A percentile compares a stretch with the other conserved stretches of the same genome.
These are phyloP conservation scores for Nasua narica DNA, from an alignment of 2,797 vertebrate species.

Conservation along the genomic window DNA sequence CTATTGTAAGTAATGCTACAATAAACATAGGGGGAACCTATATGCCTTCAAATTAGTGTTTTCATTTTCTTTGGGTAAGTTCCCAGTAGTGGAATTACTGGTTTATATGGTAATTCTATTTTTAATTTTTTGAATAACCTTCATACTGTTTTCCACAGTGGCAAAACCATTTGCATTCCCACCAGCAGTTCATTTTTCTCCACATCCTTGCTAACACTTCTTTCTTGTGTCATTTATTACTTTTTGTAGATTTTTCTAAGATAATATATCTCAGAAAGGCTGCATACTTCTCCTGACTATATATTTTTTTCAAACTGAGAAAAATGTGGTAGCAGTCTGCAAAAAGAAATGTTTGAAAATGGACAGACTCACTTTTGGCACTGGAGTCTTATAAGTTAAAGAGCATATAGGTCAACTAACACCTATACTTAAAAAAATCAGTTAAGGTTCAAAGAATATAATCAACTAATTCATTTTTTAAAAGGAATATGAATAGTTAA, in stretches of 20 bases:
- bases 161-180: background rate
- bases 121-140: background rate
- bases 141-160: background rate
- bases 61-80: background rate
- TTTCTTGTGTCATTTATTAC: background rate
- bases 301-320: constrained; percentile 38
- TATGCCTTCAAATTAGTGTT: background rate
- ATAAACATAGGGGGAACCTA: too few relatives aligned
- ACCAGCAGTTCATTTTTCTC: background rate
- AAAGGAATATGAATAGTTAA: background rate
- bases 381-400: constrained; percentile 1
- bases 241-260: background rate
- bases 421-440: background rate
- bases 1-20: too few relatives aligned
- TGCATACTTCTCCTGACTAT: constrained; percentile 1
- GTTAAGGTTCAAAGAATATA: background rate
- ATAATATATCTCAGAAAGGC: background rate
- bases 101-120: background rate
- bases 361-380: background rate
- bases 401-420: background rate
- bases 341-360: constrained; percentile 15
- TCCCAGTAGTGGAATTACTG: background rate
- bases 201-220: background rate
- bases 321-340: background rate
- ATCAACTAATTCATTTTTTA: background rate